Base-by-base conservation (phyloP, 37 sponge, comb jelly and placozoan genomes). In the Eunapius fragilis region DNA sequence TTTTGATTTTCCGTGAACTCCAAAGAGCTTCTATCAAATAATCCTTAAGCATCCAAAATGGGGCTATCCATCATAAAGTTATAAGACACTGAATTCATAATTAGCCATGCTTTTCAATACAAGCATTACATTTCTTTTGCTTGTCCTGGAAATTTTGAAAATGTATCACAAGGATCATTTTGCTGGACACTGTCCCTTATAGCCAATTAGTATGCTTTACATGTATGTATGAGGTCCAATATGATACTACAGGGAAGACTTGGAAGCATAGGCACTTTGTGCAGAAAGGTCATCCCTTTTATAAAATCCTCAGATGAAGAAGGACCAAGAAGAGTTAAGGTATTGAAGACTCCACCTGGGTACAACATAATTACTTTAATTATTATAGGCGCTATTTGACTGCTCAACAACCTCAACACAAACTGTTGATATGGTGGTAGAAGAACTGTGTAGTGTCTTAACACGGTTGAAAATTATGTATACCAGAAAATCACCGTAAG, bases 281-380 rank as follows among this genome's bases (percentile, higher is more conserved):
- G 83, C 25, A 83, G 78, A 41, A 83, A 83, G 68, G 84, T 78
- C 10, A 83, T 81, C 73, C 69, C 67, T 47, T 83, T 23, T 41
- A 38, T 38, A 41, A 74, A 37, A 25, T 4, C 58, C 33, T 47
- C 77, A 32, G 70, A 75, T 32, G 14, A 67, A 26, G 19, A 71
- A 75, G 84, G 67, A 34, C 84, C 84, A 33, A 36, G 79, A 14
- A 83, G 31, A 78, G 48, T 84, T 25, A 89, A 72, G 89, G 84
- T 89, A 35, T 31, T 13, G 6, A 11, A 17, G 2, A 19, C 58
- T 58, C 6, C 58, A 19, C 58, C 14, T 58, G 17, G 1, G 19
- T 17, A 11, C 19, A 2, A 58, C 14, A 13, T 13, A 2, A 19
- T 19, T 13, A 4, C 2, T 17, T 13, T 17, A 58, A 17, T 19